A percentile compares a stretch with the other conserved stretches of the same genome.
These are phyloP conservation scores for Platerodrilus igneus DNA, from an alignment of 2,888 invertebrate genomes.

Conservation along the genomic window DNA sequence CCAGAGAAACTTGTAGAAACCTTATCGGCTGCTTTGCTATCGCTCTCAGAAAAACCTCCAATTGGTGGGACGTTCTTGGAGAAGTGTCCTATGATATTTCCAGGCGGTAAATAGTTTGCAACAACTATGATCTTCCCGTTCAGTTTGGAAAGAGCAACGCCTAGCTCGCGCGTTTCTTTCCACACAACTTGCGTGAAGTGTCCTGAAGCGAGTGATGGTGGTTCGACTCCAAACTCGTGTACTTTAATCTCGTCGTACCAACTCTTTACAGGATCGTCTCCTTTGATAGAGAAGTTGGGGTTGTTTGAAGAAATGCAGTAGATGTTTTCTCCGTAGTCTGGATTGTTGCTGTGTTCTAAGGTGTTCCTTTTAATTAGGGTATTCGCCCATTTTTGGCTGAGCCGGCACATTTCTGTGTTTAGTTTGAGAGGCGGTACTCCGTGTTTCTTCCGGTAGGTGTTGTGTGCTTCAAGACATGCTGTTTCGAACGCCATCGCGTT, in stretches of 20 bases:
- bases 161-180: conserved; percentile 69
- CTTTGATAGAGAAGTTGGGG: conserved; percentile 59
- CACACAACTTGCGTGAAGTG: conserved; percentile 79
- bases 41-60: conserved; percentile 44
- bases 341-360: conserved; percentile 55
- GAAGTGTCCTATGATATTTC: conserved; percentile 74
- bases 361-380: conserved; percentile 51
- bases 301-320: conserved; percentile 65
- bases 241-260: conserved; percentile 76
- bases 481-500: conserved; percentile 39
- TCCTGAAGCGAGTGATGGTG: conserved; percentile 60
- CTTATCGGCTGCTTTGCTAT: conserved; percentile 35
- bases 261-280: conserved; percentile 64
- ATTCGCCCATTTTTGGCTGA: conserved; percentile 53
- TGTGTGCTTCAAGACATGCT: conserved; percentile 57
- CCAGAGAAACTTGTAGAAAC: conserved; percentile 43
- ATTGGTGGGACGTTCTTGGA: conserved; percentile 66
- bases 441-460: conserved; percentile 55
- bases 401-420: conserved; percentile 52
- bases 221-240: conserved; percentile 64
- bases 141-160: conserved; percentile 65
- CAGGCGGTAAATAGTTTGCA: conserved; percentile 84
- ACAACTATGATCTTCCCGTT: conserved; percentile 77
- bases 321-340: conserved; percentile 62
- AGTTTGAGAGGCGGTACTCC: conserved; percentile 55